Percentiles rank a stretch among this genome's conserved stretches.
Conservation (phyloP, 2,113 vertebrate genomes). For the zebrafish (Danio rerio) region DNA sequence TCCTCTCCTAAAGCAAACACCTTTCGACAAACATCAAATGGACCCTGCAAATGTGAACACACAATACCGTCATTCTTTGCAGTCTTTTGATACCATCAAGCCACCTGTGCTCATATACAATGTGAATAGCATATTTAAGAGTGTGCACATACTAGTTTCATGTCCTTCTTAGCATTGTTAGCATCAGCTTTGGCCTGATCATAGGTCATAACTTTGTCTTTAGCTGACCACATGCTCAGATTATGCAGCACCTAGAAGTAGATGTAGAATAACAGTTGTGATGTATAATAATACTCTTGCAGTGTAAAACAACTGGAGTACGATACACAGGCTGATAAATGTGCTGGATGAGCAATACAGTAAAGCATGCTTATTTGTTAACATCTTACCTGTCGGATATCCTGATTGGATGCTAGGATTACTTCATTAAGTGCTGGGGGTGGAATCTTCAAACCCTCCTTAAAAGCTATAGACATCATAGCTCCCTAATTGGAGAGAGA, state of each 20-base stretch:
- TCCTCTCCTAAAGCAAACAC: slow-evolving; percentile 89
- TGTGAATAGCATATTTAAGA: neutral
- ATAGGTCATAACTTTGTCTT: slow-evolving; percentile 87
- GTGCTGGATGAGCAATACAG: neutral
- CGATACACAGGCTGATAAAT: neutral
- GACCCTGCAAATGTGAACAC: slow-evolving; percentile 77
- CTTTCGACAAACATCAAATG: slow-evolving; percentile 94
- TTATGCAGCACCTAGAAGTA: slow-evolving; percentile 90
- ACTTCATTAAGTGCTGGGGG: slow-evolving; percentile 96
- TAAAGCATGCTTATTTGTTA: neutral
- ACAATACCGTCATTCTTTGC: neutral
- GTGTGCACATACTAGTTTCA: slow-evolving; percentile 79
- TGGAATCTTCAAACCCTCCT: slow-evolving; percentile 93
- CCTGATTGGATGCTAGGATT: slow-evolving; percentile 95
- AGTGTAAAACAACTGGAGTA: too few species aligned
- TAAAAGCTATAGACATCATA: slow-evolving; percentile 96
- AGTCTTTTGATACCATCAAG: neutral
- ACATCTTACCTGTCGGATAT: slow-evolving; percentile 89
- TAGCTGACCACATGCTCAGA: slow-evolving; percentile 95
- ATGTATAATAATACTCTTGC: too few species aligned
- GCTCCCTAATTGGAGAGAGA: slow-evolving; percentile 79
- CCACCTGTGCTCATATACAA: too few species aligned
- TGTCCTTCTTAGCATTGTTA: slow-evolving; percentile 88
- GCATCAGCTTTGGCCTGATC: slow-evolving; percentile 91
- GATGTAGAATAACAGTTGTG: neutral